Conservation (phyloP, 2,113 vertebrate genomes). For the Mastomys coucha region DNA sequence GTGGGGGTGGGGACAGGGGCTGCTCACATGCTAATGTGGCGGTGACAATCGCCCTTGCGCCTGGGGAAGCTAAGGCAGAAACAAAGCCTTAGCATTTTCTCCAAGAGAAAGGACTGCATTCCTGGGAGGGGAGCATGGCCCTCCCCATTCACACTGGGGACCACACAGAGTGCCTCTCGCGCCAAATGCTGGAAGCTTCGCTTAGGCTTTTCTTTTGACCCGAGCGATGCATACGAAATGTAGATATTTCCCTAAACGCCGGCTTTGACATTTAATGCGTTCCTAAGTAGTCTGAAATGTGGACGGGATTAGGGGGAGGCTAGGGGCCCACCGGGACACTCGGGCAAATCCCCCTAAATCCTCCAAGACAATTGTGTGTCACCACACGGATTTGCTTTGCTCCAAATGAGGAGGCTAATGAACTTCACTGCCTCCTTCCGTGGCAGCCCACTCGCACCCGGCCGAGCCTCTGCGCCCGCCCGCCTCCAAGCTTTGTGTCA, state of each 20-base stretch:
- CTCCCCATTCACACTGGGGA: slow-evolving; percentile 74
- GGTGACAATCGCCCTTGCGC: slow-evolving; percentile 25
- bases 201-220: slow-evolving; percentile 69
- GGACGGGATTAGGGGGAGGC: slow-evolving; percentile 78
- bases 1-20: not conserved
- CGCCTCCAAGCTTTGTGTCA: not conserved
- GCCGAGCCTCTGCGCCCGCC: not conserved
- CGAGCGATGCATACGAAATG: slow-evolving; percentile 72
- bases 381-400: slow-evolving; percentile 74
- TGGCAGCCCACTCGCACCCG: not conserved
- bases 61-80: slow-evolving; percentile 49
- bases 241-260: slow-evolving; percentile 81
- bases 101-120: slow-evolving; percentile 85
- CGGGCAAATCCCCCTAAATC: slow-evolving; percentile 81
- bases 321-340: slow-evolving; percentile 79
- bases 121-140: slow-evolving; percentile 73
- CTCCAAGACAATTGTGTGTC: slow-evolving; percentile 79
- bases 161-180: slow-evolving; percentile 80
- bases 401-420: slow-evolving; percentile 75
- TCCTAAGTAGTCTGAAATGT: slow-evolving; percentile 83
- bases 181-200: slow-evolving; percentile 54
- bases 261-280: slow-evolving; percentile 83
- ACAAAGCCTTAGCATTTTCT: slow-evolving; percentile 76
- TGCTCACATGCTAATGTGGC: slow-evolving; percentile 4
- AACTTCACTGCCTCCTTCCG: slow-evolving; percentile 46